phyloP scores from a whole-genome alignment of 1,140 invertebrate genomes.

The Daktulosphaira vitifoliae region DNA sequence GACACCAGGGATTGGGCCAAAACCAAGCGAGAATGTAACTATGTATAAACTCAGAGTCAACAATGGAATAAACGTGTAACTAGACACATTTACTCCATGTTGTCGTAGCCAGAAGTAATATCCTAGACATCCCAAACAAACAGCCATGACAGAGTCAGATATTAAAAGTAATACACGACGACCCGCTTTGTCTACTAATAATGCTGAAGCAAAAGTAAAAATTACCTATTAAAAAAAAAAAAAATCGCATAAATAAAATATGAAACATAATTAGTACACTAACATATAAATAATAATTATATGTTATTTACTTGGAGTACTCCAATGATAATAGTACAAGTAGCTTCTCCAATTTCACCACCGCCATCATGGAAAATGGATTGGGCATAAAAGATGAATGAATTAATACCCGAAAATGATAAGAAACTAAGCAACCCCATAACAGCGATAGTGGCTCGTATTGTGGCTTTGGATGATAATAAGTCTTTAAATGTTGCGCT shows the following conservation, averaged over 20 bases:
- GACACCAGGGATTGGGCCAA: slow-evolving; percentile 71
- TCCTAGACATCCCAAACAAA: slow-evolving; percentile 51
- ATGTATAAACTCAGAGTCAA: slow-evolving; percentile 64
- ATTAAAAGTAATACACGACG: slow-evolving; percentile 59
- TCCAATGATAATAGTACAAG: slow-evolving; percentile 57
- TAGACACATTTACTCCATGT: slow-evolving; percentile 45
- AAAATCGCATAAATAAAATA: too few species aligned
- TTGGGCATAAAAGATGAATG: slow-evolving; percentile 60
- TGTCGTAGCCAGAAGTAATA: slow-evolving; percentile 31
- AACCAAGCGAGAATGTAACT: slow-evolving; percentile 64
- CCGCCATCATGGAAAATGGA: slow-evolving; percentile 53
- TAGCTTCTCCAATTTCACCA: slow-evolving; percentile 49
- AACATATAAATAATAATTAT: too few species aligned
- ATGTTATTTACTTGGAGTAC: slow-evolving; percentile 45
- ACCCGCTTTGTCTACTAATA: slow-evolving; percentile 68
- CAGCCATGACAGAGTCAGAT: slow-evolving; percentile 55
- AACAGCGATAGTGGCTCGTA: slow-evolving; percentile 60
- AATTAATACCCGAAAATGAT: slow-evolving; percentile 51
- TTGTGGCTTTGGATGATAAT: slow-evolving; percentile 50
- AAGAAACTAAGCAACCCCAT: slow-evolving; percentile 49
- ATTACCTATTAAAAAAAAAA: slow-evolving; percentile 44
- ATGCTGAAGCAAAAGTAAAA: slow-evolving; percentile 47
- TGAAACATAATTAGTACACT: too few species aligned
- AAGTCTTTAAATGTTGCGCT: slow-evolving; percentile 50
- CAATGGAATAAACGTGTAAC: slow-evolving; percentile 59